Evolutionary conservation across 2,888 invertebrate species (phyloP).

Genomic region (Aleiodes leptofemur): DNA sequence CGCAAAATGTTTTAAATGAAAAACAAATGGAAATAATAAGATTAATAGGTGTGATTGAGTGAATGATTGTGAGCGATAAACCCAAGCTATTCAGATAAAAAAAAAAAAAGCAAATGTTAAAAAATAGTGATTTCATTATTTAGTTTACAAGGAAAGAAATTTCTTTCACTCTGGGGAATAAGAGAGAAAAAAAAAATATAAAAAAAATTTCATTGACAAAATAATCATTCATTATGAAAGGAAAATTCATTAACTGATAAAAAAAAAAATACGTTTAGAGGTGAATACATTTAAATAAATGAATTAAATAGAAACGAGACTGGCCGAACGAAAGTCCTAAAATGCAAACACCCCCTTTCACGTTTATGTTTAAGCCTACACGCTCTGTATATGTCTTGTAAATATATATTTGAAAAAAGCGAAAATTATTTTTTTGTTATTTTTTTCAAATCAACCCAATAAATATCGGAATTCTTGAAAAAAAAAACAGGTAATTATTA

Average conservation of each 20-base stretch:
- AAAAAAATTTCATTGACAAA: constrained; percentile 5
- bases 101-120: constrained; percentile 37
- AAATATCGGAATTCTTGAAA: too few species aligned
- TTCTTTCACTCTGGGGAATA: constrained; percentile 37
- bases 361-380: constrained; percentile 66
- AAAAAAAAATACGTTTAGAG: constrained; percentile 16
- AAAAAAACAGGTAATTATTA: too few species aligned
- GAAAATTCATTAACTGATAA: constrained; percentile 44
- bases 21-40: constrained; percentile 37
- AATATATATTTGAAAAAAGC: constrained; percentile 71
- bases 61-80: constrained; percentile 42
- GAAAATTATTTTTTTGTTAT: constrained; percentile 39
- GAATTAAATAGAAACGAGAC: constrained; percentile 41
- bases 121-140: constrained; percentile 21
- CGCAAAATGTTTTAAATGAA: constrained; percentile 14
- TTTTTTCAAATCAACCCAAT: not conserved
- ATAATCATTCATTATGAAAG: constrained; percentile 3
- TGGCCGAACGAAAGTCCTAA: constrained; percentile 58
- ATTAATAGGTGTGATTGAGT: constrained; percentile 49
- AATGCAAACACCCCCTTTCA: constrained; percentile 55
- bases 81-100: constrained; percentile 41
- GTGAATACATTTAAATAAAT: constrained; percentile 29
- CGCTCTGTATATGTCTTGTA: constrained; percentile 74
- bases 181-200: constrained; percentile 8
- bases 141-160: constrained; percentile 47